Evolutionary conservation across 2,113 vertebrate species (phyloP).

Genomic region (Benitochromis conjunctus): DNA sequence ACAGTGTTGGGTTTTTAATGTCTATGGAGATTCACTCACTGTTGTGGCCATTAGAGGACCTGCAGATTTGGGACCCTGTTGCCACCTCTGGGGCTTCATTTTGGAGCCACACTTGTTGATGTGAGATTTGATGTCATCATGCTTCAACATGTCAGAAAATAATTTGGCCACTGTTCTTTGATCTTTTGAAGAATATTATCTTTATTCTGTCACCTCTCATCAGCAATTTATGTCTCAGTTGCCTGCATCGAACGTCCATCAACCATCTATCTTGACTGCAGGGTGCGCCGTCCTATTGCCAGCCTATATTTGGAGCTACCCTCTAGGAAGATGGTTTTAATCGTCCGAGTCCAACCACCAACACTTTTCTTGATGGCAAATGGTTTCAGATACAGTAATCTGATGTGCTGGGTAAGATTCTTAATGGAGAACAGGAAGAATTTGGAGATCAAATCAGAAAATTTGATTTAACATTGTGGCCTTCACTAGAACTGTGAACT

Average conservation of each 20-base stretch:
- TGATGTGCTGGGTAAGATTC: too few species aligned
- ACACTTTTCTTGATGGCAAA: accelerated
- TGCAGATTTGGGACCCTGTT: background rate
- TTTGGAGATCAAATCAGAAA: background rate
- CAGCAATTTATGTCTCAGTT: background rate
- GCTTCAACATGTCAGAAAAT: background rate
- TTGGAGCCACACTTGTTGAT: background rate
- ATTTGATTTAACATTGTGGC: background rate
- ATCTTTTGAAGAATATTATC: background rate
- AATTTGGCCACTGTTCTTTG: background rate
- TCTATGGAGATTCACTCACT: accelerated
- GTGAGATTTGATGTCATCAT: background rate
- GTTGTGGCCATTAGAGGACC: background rate
- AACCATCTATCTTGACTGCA: background rate
- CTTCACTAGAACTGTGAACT: background rate
- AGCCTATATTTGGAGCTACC: background rate
- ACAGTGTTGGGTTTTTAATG: background rate
- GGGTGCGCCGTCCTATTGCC: background rate
- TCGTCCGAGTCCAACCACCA: background rate
- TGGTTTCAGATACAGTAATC: background rate
- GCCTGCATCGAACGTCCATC: background rate
- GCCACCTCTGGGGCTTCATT: background rate
- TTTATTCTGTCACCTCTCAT: accelerated
- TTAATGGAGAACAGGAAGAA: too few species aligned
- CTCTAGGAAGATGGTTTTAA: background rate